Evolutionary conservation across 30 jellyfish, hydroid and myxozoan species (phyloP), one percentile per base, ranked within the genome.

Genomic region (Phacellophora camtschatica): DNA sequence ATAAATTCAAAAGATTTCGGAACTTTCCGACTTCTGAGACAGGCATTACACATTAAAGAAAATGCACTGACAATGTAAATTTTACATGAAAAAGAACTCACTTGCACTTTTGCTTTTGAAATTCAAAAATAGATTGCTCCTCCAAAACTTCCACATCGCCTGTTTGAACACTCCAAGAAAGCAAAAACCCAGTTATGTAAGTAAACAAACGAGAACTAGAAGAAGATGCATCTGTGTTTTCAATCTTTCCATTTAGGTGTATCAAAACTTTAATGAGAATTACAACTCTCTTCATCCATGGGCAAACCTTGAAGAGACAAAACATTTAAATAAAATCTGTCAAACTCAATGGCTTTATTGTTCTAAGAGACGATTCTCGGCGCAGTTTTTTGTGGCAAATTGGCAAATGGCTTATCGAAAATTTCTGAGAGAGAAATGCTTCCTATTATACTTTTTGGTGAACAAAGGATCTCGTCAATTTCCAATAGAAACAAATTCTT

Each of bases 211-310:
- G 70, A 48, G 79, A 31, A 29, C 50, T 16, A 1, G 82, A 11
- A n/a, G 76, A 57, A 49, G 66, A 68, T 18, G 36, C 30, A 16
- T 77, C 50, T 18, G 46, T 10, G 28, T 74, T 58, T 11, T 36
- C 62, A 8, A 50, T 18, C 35, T 55, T 73, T 4, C 77, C 95
- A 48, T 67, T 77, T 15, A 88, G 78, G 23, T 61, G 67, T 28
- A 89, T 73, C 58, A 89, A 57, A 8, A 88, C 97, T 6, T 72
- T 89, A 18, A 89, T 55, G 70, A 89, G 74, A 19, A 89, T 73
- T 19, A 81, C 31, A 3, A 68, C 92, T 12, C 28, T 51, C 20
- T 46, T 66, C 42, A 34, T 39, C 79, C 71, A 35, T 23, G 84
- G 56, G 34, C 92, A 81, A 20, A 54, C 84, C 92, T 81, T 51